phyloP scores from a whole-genome alignment of 2,113 vertebrate species.

The Loxodonta africana region DNA sequence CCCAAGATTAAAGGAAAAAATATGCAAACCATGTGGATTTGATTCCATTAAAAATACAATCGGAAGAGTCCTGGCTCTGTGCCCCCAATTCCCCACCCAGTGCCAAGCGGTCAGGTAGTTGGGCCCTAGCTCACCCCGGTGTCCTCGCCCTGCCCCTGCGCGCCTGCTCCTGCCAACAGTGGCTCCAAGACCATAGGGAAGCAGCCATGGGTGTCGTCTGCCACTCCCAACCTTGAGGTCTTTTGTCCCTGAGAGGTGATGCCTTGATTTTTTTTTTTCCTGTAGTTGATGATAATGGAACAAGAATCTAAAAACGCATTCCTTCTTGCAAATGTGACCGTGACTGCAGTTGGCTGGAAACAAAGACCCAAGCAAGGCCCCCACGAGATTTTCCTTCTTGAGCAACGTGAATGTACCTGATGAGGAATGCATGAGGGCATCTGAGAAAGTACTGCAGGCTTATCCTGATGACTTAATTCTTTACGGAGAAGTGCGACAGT shows the following conservation, averaged over 20 bases:
- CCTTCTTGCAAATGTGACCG: slow-evolving; percentile 73
- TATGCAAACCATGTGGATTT: slow-evolving; percentile 97
- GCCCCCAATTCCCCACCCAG: slow-evolving; percentile 58
- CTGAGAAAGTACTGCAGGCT: too few relatives aligned
- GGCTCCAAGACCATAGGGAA: neutral
- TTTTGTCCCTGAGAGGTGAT: slow-evolving; percentile 53
- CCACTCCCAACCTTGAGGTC: slow-evolving; percentile 80
- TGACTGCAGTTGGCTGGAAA: slow-evolving; percentile 63
- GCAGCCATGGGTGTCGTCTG: neutral
- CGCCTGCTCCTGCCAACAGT: too few relatives aligned
- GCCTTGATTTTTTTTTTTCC: slow-evolving; percentile 80
- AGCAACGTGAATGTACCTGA: too few relatives aligned
- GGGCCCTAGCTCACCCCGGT: neutral
- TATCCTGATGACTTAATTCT: too few relatives aligned
- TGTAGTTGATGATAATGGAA: slow-evolving; percentile 86
- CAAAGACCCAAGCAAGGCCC: slow-evolving; percentile 48
- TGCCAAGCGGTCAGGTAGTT: neutral
- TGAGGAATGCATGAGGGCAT: too few relatives aligned
- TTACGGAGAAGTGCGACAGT: too few relatives aligned
- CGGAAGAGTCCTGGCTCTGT: slow-evolving; percentile 90
- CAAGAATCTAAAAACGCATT: slow-evolving; percentile 81
- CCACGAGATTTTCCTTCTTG: too few relatives aligned
- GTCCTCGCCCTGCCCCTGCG: neutral
- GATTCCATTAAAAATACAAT: slow-evolving; percentile 93
- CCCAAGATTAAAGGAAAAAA: slow-evolving; percentile 95